Base-by-base conservation (phyloP, 2,113 vertebrate species). In the Alaudala cheleensis region DNA sequence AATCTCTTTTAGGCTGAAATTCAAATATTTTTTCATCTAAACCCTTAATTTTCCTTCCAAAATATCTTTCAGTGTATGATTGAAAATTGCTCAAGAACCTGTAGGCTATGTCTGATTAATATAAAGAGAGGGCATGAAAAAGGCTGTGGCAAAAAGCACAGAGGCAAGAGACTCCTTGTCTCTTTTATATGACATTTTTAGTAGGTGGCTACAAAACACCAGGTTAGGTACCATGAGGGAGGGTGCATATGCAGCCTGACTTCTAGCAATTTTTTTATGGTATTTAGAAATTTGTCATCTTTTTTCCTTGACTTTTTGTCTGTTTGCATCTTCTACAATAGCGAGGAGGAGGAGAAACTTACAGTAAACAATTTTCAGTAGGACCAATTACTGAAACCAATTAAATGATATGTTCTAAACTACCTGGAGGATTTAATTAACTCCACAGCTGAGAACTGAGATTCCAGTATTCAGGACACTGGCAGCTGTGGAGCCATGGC, bases 31-130 rank as follows among this genome's bases (percentile, higher is more conserved):
- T 79, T 51, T 8, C 19, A 13, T 34, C 13, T 72, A 57, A 58
- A 83, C 22, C 5, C 20, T 9, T 10, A 12, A 12, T 25, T 82
- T 16, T 2, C 0, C 2, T 6, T 14, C 15, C 0, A 29, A 74
- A 91, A 26, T 45, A 29, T 14, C 7, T 70, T 19, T 39, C 40
- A 58, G 11, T 80, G 47, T 47, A 9, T 12, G 21, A 61, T 5
- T 62, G 11, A 50, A 86, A 76, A 66, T 7, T 14, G 6, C 19
- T 11, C 16, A 45, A 73, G 34, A 86, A 44, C 22, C 9, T 81
- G 13, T 3, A 10, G 26, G 28, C 17, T 84, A 2, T 31, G 24
- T 16, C 9, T 44, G 45, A 40, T 45, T 37, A 58, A 84, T 88
- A 50, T 45, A 40, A 71, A 64, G 10, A 67, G 5, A 88, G 14